Base-by-base conservation (phyloP, 2,113 vertebrate genomes). In the Ctenodactylus gundi region DNA sequence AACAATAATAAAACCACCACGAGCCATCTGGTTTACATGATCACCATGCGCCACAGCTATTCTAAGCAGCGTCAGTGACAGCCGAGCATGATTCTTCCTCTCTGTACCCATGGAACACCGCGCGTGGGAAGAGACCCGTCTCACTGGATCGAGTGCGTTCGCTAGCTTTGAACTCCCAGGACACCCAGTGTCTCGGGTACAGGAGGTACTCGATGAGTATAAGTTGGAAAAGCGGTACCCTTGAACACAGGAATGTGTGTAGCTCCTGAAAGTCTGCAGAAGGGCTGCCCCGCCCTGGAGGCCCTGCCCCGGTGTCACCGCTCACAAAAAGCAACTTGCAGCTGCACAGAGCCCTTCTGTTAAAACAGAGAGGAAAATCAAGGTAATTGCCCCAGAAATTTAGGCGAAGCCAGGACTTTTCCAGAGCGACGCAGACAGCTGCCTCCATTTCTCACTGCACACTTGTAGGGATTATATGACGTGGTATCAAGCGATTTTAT, bases 21-120 rank as follows among this genome's bases (percentile, higher is more conserved):
- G 86, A 76, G 34, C 76, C 93, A 85, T 90, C 96, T 97, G 95
- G 93, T 89, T 90, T 90, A 73, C 44, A 58, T 91, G 91, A 94
- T 46, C 72, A 29, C 90, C 64, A 36, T 21, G 65, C 4, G 51
- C 49, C 41, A 1, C 36, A 72, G 92, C 51, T 1, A 53, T 93
- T 44, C 55, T 53, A 49, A 91, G 77, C 57, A n/a, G 62, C 10
- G 41, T 65, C 72, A 65, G 17, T 62, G 78, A 89, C 57, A 83
- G n/a, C n/a, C n/a, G n/a, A 51, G 80, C 70, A 83, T 2, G 17
- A 51, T 87, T 31, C 51, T 70, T 39, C 27, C 55, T 36, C 77
- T 77, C 60, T 7, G 6, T 17, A 15, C 14, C 23, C 44, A 73
- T 34, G 41, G 44, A 81, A 36, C 34, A 60, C 44, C 49, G 10